Evolutionary conservation across 2,113 vertebrate species (phyloP).

Genomic region (Micronycteris hirsuta): DNA sequence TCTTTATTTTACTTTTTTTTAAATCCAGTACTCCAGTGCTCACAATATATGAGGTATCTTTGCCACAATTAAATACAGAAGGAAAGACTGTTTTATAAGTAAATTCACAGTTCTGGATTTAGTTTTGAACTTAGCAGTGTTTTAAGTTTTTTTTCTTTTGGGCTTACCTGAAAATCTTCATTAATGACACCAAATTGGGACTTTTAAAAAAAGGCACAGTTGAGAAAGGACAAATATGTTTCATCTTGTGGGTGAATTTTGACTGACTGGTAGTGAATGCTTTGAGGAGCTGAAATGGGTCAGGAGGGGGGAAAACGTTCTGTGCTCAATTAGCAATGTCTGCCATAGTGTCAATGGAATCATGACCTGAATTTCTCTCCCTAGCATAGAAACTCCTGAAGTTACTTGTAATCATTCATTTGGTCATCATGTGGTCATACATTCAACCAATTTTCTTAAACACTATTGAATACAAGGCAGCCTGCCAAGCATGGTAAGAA

Average conservation of each 20-base stretch:
- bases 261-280: not conserved
- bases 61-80: not conserved
- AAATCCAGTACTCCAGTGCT: not conserved
- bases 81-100: not conserved
- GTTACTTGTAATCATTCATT: not conserved
- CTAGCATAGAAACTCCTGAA: not conserved
- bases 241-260: not conserved
- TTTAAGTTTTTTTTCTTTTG: conserved; percentile 6
- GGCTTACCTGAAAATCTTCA: not conserved
- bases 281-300: not conserved
- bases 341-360: not conserved
- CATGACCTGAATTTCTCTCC: not conserved
- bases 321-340: not conserved
- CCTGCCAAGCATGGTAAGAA: not conserved
- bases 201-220: not conserved
- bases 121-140: not conserved
- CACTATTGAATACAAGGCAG: not conserved
- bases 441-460: conserved; percentile 24
- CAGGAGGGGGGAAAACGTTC: not conserved
- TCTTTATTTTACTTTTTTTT: not conserved
- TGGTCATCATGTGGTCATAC: not conserved
- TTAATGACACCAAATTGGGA: conserved; percentile 7
- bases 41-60: not conserved
- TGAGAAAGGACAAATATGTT: not conserved
- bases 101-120: not conserved